phyloP scores from a whole-genome alignment of 2,888 invertebrate genomes.

The Tridacna gigas region DNA sequence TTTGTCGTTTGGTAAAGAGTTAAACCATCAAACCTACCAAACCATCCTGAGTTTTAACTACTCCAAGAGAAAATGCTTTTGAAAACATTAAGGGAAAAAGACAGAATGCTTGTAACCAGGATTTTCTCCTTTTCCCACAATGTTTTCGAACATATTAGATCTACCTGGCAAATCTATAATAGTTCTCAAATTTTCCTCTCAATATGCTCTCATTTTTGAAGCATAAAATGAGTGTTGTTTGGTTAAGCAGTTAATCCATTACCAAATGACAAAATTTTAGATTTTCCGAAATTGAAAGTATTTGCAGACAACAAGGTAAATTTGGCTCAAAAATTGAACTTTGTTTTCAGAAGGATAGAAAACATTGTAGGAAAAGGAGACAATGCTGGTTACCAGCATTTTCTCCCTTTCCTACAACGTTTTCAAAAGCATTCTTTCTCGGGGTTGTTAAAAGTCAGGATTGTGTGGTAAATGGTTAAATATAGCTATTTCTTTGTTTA shows the following conservation, averaged over 20 bases:
- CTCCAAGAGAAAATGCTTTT: not conserved
- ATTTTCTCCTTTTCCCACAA: not conserved
- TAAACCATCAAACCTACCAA: no score
- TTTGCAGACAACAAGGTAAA: no score
- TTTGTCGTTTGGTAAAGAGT: no score
- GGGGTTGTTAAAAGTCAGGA: not conserved
- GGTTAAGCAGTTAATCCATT: no score
- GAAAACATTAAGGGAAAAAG: not conserved
- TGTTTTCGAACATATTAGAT: not conserved
- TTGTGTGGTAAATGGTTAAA: not conserved
- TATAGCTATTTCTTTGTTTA: not conserved
- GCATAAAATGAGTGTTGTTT: no score
- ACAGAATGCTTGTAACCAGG: not conserved
- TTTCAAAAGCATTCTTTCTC: not conserved
- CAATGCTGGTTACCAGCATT: not conserved
- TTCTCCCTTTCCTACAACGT: not conserved
- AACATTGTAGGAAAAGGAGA: not conserved
- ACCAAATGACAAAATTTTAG: no score
- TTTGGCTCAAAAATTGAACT: no score
- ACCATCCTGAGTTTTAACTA: no score
- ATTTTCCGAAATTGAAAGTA: no score
- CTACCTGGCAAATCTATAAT: no score
- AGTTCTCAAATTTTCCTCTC: no score
- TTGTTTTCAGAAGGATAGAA: not conserved
- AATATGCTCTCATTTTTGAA: no score